A percentile compares a stretch with the other conserved stretches of the same genome.
Evolutionary conservation across 2,888 invertebrate species (phyloP).

Genomic region (Muscina levida): DNA sequence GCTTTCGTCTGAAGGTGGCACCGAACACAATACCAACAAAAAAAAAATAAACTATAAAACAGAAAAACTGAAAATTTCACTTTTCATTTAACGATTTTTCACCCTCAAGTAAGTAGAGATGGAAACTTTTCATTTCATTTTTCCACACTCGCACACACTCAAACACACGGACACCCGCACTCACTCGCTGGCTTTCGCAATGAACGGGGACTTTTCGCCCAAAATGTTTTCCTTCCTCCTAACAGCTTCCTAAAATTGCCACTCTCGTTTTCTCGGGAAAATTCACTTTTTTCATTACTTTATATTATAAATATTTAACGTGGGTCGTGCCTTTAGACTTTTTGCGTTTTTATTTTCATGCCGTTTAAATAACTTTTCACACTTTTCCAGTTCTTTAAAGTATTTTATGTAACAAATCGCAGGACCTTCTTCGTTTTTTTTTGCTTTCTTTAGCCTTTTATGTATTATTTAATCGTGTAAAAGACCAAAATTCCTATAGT

Average conservation of each 20-base stretch:
- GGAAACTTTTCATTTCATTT: constrained; percentile 62
- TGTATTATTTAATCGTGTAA: constrained; percentile 67
- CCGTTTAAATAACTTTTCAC: neutral
- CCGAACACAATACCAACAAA: constrained; percentile 5
- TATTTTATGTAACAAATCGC: constrained; percentile 60
- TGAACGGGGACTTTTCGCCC: constrained; percentile 35
- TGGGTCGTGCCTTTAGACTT: constrained; percentile 13
- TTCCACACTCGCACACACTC: constrained; percentile 61
- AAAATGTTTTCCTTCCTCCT: constrained; percentile 15
- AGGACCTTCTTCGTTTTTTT: constrained; percentile 42
- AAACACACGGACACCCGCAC: constrained; percentile 33
- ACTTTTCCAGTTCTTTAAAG: constrained; percentile 31
- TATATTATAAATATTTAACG: constrained; percentile 13
- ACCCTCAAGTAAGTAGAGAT: constrained; percentile 55
- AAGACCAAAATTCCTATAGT: constrained; percentile 67
- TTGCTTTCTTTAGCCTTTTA: constrained; percentile 42
- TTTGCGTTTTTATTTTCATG: constrained; percentile 31
- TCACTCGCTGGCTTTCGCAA: constrained; percentile 44
- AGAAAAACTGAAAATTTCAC: constrained; percentile 57
- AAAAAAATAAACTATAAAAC: neutral
- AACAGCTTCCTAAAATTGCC: constrained; percentile 57
- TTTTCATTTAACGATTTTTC: constrained; percentile 67
- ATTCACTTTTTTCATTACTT: constrained; percentile 18
- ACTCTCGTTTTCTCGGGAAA: constrained; percentile 31
- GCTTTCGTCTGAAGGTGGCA: neutral